phyloP scores from a whole-genome alignment of 2,113 vertebrate species.

The Cyanistes caeruleus region DNA sequence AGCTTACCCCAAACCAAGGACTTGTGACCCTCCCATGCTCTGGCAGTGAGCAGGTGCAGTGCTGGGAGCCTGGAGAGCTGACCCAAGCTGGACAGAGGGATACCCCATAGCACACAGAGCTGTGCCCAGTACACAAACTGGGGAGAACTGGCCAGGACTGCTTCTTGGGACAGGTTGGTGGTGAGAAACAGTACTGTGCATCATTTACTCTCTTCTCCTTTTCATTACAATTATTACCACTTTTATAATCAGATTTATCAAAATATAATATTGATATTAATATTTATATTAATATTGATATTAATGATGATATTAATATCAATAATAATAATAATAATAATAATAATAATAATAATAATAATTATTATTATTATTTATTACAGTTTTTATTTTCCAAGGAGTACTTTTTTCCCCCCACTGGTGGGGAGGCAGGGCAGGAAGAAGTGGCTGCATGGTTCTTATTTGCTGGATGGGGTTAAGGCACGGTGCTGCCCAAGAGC shows the following conservation, averaged over 20 bases:
- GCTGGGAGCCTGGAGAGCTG: not conserved
- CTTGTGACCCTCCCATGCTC: not conserved
- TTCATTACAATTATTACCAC: not conserved
- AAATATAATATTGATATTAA: too few relatives aligned
- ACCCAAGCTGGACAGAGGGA: not conserved
- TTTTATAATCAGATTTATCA: not conserved
- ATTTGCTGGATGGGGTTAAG: not conserved
- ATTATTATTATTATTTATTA: too few relatives aligned
- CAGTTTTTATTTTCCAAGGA: not conserved
- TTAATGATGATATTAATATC: too few relatives aligned
- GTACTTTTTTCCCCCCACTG: not conserved
- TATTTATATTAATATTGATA: too few relatives aligned
- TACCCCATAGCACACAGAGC: not conserved
- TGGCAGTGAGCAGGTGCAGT: not conserved
- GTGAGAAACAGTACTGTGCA: not conserved
- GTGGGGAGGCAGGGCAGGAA: not conserved
- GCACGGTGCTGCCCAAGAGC: not conserved
- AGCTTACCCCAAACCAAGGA: not conserved
- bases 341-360: too few relatives aligned
- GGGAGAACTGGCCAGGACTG: not conserved
- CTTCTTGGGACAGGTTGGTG: not conserved
- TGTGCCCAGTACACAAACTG: not conserved
- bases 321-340: too few relatives aligned
- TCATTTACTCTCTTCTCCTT: not conserved
- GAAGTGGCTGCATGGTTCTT: not conserved